A percentile compares a stretch with the other conserved stretches of the same genome.
Evolutionary conservation across 2,888 invertebrate species (phyloP).

Genomic region (Papilio protenor): DNA sequence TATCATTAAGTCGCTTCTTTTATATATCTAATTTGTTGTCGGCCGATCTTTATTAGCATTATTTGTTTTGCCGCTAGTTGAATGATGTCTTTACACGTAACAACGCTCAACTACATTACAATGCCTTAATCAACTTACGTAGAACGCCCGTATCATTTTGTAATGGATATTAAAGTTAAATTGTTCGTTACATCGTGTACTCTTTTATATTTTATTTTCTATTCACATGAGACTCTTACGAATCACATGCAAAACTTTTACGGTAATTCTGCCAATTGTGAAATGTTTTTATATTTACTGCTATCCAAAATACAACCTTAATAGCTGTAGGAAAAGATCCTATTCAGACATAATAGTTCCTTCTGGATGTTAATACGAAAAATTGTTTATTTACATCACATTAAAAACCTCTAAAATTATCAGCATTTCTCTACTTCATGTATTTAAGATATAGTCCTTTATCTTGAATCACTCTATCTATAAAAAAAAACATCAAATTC

Average conservation of each 20-base stretch:
- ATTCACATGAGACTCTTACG: neutral
- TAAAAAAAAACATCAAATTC: too few relatives aligned
- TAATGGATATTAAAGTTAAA: neutral
- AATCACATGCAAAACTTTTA: neutral
- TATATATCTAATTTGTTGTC: constrained; percentile 61
- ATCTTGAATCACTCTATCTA: too few relatives aligned
- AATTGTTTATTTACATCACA: too few relatives aligned
- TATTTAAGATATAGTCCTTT: too few relatives aligned
- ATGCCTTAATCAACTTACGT: constrained; percentile 5
- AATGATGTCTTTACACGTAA: constrained; percentile 43
- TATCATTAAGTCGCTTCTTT: constrained; percentile 73
- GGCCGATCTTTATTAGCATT: constrained; percentile 59
- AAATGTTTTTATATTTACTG: neutral
- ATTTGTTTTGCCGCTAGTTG: constrained; percentile 61
- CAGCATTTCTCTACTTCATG: too few relatives aligned
- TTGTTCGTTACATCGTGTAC: neutral
- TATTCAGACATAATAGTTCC: too few relatives aligned
- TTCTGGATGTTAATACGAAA: too few relatives aligned
- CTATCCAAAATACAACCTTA: neutral
- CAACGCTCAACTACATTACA: constrained; percentile 6
- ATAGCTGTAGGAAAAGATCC: too few relatives aligned
- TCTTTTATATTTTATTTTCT: neutral
- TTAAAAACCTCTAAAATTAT: too few relatives aligned
- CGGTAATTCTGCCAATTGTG: neutral
- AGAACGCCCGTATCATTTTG: neutral